Evolutionary conservation across 2,888 invertebrate species (phyloP).

Genomic region (Eremobia ochroleuca): DNA sequence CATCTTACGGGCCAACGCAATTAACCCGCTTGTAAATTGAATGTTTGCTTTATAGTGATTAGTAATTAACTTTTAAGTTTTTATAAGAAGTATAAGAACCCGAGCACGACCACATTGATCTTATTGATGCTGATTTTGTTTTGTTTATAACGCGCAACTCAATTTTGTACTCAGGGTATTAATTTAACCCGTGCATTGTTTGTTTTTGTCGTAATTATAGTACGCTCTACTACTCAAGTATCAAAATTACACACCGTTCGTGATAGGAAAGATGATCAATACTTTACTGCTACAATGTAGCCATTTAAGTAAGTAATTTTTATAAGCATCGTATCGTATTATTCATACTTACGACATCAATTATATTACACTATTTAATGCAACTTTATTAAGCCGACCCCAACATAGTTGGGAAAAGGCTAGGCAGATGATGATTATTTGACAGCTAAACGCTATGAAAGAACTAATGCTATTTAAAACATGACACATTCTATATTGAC

Average conservation of each 20-base stretch:
- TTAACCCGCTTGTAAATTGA: constrained; percentile 91
- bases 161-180: constrained; percentile 81
- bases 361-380: constrained; percentile 8
- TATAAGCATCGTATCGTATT: background rate
- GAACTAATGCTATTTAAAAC: background rate
- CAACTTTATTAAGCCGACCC: background rate
- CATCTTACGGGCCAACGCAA: constrained; percentile 87
- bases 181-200: constrained; percentile 73
- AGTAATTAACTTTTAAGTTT: constrained; percentile 89
- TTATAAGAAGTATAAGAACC: constrained; percentile 82
- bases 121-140: constrained; percentile 83
- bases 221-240: constrained; percentile 50
- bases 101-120: constrained; percentile 82
- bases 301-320: constrained; percentile 32
- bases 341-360: background rate
- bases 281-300: constrained; percentile 35
- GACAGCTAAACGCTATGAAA: background rate
- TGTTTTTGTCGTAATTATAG: constrained; percentile 67
- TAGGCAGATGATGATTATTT: too few relatives aligned
- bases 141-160: constrained; percentile 79
- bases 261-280: constrained; percentile 50
- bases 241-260: constrained; percentile 58
- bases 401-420: too few relatives aligned
- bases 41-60: constrained; percentile 91
- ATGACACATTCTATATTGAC: background rate